phyloP scores from a whole-genome alignment of 2,888 invertebrate genomes.

The Chirona hameri region DNA sequence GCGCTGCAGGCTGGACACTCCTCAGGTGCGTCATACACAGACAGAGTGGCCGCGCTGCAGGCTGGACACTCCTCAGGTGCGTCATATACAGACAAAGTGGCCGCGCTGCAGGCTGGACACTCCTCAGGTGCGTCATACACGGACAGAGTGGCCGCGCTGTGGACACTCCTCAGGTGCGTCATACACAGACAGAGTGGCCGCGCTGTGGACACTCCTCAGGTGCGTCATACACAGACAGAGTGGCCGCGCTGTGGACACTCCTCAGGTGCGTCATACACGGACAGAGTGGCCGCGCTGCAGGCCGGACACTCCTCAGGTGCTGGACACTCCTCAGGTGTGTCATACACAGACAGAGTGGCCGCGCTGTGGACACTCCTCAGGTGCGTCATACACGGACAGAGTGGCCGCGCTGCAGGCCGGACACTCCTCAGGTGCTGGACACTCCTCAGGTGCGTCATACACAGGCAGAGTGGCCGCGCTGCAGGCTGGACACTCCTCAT shows the following conservation, averaged over 20 bases:
- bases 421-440: conserved; percentile 39
- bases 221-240: too few species aligned
- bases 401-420: conserved; percentile 5
- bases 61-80: conserved; percentile 39
- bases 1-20: conserved; percentile 34
- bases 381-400: too few species aligned
- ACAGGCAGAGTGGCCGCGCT: neutral
- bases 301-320: conserved; percentile 38
- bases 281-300: neutral
- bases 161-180: conserved; percentile 39
- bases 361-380: conserved; percentile 37
- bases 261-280: conserved; percentile 39
- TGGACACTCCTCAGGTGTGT: conserved; percentile 39
- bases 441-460: conserved; percentile 40
- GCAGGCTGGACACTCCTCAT: conserved; percentile 37
- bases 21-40: conserved; percentile 35
- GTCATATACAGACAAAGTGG: too few species aligned
- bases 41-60: neutral
- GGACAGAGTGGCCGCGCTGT: neutral
- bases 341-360: too few species aligned
- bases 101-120: conserved; percentile 31
- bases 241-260: conserved; percentile 34
- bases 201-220: conserved; percentile 38
- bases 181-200: too few species aligned
- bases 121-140: conserved; percentile 40